Base-by-base conservation (phyloP, 2,888 invertebrate species). In the Acrocyrtus sp. region DNA sequence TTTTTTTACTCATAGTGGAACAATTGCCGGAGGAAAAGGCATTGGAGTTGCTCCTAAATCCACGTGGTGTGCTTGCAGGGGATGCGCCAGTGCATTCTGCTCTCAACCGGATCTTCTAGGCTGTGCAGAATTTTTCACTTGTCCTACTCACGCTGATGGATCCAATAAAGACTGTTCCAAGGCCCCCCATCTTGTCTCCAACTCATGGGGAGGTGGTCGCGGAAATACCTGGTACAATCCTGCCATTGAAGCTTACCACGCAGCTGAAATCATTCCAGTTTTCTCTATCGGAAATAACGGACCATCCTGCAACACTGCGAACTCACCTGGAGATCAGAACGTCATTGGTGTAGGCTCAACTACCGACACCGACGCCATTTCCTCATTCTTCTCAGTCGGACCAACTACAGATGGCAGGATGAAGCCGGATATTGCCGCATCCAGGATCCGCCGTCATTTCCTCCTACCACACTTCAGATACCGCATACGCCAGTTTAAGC, bases 261-360 rank as follows among this genome's bases (percentile, higher is more conserved):
- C 65, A 21, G 68, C 62, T 0, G 73, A 70, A 5, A 77, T 77
- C 29, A 61, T 69, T 17, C 63, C 73, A 12, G 19, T 74, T 3
- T 77, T 77, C 41, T 24, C 41, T 3, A 12, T 15, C 2, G 62
- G 62, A 15, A 66, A 66, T 22, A 3, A 4, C 6, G 65, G 65
- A 15, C 45, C 65, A 10, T 21, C 12, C 29, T 65, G 65, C 17
- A n/a, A 27, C 24, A 47, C 47, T 10, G 47, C 56, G 1, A n/a
- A 17, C 5, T 45, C 29, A 5, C 65, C 66, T 45, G 66, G 57
- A 10, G 66, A 66, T 22, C 15, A 26, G 1, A 48, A 57, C 6
- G 57, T 54, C 17, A 65, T 65, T 29, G 54, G 24, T 1, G 54
- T 56, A 3, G 65, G 65, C 41, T 24, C 41, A n/a, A 65, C 56